Evolutionary conservation across 2,888 invertebrate genomes (phyloP).

Genomic region (Tethea ocularis): DNA sequence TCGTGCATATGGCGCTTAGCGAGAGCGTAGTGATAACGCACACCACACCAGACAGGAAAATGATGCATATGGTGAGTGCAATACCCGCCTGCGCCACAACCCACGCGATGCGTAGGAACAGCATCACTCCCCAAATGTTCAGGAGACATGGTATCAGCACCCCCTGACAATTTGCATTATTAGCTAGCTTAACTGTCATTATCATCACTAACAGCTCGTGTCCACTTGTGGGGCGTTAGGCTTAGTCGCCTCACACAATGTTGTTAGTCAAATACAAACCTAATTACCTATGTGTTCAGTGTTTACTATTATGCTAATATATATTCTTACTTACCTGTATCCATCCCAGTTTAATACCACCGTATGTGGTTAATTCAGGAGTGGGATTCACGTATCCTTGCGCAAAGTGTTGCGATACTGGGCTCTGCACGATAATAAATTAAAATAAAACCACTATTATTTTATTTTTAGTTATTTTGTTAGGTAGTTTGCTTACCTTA

Average conservation of each 20-base stretch:
- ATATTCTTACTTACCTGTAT: conserved; percentile 80
- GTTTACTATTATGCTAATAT: no score
- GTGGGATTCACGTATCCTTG: conserved; percentile 31
- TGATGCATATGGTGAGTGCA: conserved; percentile 86
- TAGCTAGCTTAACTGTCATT: not conserved
- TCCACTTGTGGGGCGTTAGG: no score
- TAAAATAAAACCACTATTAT: not conserved
- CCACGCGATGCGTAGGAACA: conserved; percentile 98
- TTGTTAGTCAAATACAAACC: no score
- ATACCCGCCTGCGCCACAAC: conserved; percentile 97
- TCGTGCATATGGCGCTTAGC: conserved; percentile 95
- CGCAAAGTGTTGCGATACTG: conserved; percentile 12
- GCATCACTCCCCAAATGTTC: conserved; percentile 99
- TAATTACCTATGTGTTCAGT: no score
- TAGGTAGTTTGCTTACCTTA: not conserved
- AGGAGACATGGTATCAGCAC: conserved; percentile 95
- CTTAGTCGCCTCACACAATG: no score
- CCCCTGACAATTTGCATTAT: conserved; percentile 77
- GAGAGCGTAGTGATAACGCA: conserved; percentile 94
- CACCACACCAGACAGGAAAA: conserved; percentile 65
- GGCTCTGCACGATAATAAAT: conserved; percentile 3
- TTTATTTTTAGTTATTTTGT: not conserved
- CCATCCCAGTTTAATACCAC: conserved; percentile 92
- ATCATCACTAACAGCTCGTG: no score
- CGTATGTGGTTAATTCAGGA: conserved; percentile 48